A percentile compares a stretch with the other conserved stretches of the same genome.
phyloP scores from a whole-genome alignment of 2,888 invertebrate species.

The Bombylius major region DNA sequence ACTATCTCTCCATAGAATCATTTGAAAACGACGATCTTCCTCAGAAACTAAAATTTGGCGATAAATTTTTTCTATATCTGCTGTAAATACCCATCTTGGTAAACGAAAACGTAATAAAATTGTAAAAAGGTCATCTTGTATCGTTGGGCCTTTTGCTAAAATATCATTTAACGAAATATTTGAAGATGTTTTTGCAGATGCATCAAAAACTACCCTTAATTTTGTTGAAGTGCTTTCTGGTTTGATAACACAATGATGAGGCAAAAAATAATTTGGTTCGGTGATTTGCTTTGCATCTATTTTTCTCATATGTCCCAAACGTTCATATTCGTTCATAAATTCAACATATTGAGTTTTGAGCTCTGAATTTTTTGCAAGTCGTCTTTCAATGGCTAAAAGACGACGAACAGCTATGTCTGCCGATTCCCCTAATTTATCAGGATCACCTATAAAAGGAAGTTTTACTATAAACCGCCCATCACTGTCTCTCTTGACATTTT shows the following conservation, averaged over 20 bases:
- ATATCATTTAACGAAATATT: slow-evolving; percentile 13
- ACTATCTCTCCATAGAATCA: slow-evolving; percentile 8
- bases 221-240: slow-evolving; percentile 6
- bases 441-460: slow-evolving; percentile 13
- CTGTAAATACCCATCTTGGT: slow-evolving; percentile 6
- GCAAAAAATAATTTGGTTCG: neutral
- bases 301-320: slow-evolving; percentile 15
- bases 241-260: neutral
- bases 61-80: slow-evolving; percentile 11
- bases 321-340: slow-evolving; percentile 17
- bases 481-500: slow-evolving; percentile 3
- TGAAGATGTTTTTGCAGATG: slow-evolving; percentile 6
- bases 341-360: slow-evolving; percentile 12
- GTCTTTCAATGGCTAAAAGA: slow-evolving; percentile 14
- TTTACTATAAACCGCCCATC: slow-evolving; percentile 13
- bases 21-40: neutral
- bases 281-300: neutral
- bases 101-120: slow-evolving; percentile 7
- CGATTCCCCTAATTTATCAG: slow-evolving; percentile 1
- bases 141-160: slow-evolving; percentile 5
- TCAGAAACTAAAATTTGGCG: neutral
- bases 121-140: slow-evolving; percentile 10
- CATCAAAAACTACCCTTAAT: slow-evolving; percentile 3
- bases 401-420: slow-evolving; percentile 6
- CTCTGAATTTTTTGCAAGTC: slow-evolving; percentile 9